Conservation (phyloP, 2,113 vertebrate genomes). For the Turnix velox region DNA sequence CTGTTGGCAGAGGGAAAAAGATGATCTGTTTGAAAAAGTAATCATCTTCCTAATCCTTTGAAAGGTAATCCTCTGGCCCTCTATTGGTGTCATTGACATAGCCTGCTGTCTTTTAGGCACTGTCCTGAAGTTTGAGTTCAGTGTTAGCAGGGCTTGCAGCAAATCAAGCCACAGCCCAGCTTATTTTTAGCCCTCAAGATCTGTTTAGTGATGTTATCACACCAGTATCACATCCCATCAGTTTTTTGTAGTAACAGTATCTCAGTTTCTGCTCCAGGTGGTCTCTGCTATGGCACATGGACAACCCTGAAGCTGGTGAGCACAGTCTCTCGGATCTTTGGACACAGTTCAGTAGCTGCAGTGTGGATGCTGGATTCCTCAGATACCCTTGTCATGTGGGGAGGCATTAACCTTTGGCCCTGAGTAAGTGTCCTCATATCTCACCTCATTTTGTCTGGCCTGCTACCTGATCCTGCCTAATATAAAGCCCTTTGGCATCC, state of each 20-base stretch:
- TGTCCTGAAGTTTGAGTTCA: rapidly evolving
- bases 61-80: not conserved
- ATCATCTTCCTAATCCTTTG: not conserved
- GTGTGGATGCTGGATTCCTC: not conserved
- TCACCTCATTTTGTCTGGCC: not conserved
- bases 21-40: not conserved
- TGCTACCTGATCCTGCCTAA: not conserved
- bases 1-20: not conserved
- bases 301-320: not conserved
- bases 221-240: no score
- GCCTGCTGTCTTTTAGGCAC: not conserved
- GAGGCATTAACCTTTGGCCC: slow-evolving; percentile 5
- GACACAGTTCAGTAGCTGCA: slow-evolving; percentile 10
- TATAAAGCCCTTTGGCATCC: not conserved
- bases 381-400: not conserved
- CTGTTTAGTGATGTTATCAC: not conserved
- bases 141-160: not conserved
- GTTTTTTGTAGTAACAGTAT: not conserved
- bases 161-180: not conserved
- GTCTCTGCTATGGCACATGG: not conserved
- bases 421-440: not conserved
- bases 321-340: not conserved
- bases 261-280: not conserved
- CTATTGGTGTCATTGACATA: not conserved
- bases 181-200: not conserved